A percentile compares a stretch with the other conserved stretches of the same genome.
phyloP scores from a whole-genome alignment of 2,797 vertebrate species.

The Phataginus tetradactyla region DNA sequence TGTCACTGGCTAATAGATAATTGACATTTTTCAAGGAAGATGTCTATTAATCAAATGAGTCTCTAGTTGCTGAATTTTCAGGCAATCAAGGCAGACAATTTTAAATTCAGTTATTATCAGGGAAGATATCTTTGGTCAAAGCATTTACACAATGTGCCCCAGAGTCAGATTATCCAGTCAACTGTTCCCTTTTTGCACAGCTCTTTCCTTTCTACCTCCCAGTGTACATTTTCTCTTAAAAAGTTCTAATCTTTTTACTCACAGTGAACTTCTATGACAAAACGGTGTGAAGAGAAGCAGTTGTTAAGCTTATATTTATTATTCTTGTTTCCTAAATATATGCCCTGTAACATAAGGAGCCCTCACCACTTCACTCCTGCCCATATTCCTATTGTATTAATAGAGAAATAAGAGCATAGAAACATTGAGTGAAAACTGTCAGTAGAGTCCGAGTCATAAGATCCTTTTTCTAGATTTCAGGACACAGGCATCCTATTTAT shows the following conservation, averaged over 20 bases:
- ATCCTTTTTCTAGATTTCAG: conserved; percentile 30
- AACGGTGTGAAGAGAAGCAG: neutral
- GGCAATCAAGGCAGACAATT: neutral
- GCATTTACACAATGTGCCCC: neutral
- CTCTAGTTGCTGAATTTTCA: conserved; percentile 49
- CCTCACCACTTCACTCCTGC: neutral
- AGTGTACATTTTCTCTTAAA: conserved; percentile 49
- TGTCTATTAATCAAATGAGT: conserved; percentile 39
- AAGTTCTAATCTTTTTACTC: neutral
- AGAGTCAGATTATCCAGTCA: neutral
- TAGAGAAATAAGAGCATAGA: conserved; percentile 11
- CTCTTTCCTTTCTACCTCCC: conserved; percentile 33
- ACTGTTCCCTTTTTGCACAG: neutral
- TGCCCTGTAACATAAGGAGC: neutral
- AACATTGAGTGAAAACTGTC: neutral
- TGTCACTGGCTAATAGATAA: conserved; percentile 15
- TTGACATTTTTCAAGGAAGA: conserved; percentile 49
- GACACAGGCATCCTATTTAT: conserved; percentile 16
- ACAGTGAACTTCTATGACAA: neutral
- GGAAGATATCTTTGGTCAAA: neutral
- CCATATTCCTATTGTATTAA: neutral
- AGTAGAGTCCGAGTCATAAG: neutral
- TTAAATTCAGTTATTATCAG: conserved; percentile 33
- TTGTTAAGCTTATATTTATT: neutral
- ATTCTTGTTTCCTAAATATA: conserved; percentile 1